Evolutionary conservation across 1,140 invertebrate genomes (phyloP), one percentile per base, ranked within the genome.

Genomic region (Ceratosolen fusciceps): DNA sequence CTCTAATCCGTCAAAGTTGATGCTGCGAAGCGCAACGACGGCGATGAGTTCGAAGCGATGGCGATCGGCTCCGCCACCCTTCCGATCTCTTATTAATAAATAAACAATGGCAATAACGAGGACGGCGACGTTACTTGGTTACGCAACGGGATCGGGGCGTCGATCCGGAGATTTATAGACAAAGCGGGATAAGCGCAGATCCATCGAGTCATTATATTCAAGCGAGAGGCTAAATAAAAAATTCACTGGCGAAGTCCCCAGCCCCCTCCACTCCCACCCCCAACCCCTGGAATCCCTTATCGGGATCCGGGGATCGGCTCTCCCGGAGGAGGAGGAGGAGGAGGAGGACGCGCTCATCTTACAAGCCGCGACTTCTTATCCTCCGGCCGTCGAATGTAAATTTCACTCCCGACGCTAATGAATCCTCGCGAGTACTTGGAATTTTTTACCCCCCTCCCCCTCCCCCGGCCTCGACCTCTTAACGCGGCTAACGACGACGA

Each of bases 181-280:
- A 65, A 37, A 65, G 60, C 37, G 31, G n/a, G 37, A 65, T 31
- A 65, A 37, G 60, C 34, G 31, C 31, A 65, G 60, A 65, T 65
- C 37, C 31, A 37, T 65, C 60, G 60, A 65, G 14, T 10, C 60
- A 65, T 37, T n/a, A n/a, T 65, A 65, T 65, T 65, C 0, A 37
- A 65, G 21, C 19, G 34, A 9, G 34, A 9, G 12, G 3, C 14
- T 12, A 2, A 56, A 65, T 16, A 19, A 34, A 65, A 65, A 37
- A 37, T 37, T 31, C n/a, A n/a, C n/a, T n/a, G n/a, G n/a, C n/a
- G n/a, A n/a, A n/a, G n/a, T n/a, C n/a, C n/a, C n/a, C n/a, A n/a
- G n/a, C n/a, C n/a, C n/a, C n/a, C n/a, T n/a, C n/a, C n/a, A n/a
- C n/a, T n/a, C n/a, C n/a, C n/a, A 65, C 16, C 26, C 31, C 8